Conservation (phyloP, 2,888 invertebrate genomes). For the Vesta saturnalis region DNA sequence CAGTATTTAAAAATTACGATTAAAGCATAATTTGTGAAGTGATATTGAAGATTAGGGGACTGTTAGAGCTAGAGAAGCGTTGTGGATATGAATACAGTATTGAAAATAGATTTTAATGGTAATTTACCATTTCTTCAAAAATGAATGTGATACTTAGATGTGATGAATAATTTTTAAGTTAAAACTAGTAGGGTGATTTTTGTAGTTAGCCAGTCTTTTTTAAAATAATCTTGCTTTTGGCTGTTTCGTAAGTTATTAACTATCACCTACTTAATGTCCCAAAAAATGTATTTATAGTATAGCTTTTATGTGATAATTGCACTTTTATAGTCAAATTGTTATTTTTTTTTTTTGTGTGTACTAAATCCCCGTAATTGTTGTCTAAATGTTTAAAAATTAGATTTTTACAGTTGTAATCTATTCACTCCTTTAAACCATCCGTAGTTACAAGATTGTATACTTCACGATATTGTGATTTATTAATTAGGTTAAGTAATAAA, state of each 20-base stretch:
- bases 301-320: conserved; percentile 13
- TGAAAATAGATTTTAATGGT: background rate
- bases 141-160: conserved; percentile 37
- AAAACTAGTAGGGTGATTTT: conserved; percentile 15
- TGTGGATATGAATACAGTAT: conserved; percentile 12
- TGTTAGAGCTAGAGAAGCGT: background rate
- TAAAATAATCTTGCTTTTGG: conserved; percentile 5
- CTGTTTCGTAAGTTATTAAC: conserved; percentile 5
- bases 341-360: background rate
- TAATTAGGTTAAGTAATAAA: conserved; percentile 9
- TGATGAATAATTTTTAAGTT: conserved; percentile 32
- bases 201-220: conserved; percentile 3
- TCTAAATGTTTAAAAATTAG: background rate
- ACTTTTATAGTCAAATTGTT: background rate
- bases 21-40: conserved; percentile 1
- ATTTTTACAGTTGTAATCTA: background rate
- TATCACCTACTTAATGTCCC: conserved; percentile 13
- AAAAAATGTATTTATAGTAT: conserved; percentile 6
- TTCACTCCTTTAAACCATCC: background rate
- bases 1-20: conserved; percentile 20
- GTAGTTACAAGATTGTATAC: background rate
- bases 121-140: conserved; percentile 17
- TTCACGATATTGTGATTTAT: conserved; percentile 7
- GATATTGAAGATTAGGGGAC: background rate
- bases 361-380: background rate